Conservation (phyloP, 2,113 vertebrate species). For the Donacobius atricapilla region DNA sequence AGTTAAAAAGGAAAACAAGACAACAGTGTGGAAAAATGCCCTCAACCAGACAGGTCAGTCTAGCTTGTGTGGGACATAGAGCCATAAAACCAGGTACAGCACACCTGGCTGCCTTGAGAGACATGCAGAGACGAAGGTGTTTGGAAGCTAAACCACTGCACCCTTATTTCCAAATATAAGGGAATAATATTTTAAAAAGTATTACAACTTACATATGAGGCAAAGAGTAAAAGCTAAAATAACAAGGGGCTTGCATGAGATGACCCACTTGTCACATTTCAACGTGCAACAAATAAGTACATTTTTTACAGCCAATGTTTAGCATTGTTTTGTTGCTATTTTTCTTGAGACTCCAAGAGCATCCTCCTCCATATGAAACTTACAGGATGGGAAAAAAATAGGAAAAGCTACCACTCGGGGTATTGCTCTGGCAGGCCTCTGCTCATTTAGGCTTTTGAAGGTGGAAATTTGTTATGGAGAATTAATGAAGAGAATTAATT, state of each 20-base stretch:
- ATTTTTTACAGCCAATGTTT: not conserved
- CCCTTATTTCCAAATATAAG: not conserved
- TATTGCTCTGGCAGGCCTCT: not conserved
- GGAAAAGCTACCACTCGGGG: not conserved
- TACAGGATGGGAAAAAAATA: not conserved
- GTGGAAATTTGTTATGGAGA: not conserved
- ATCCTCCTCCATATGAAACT: not conserved
- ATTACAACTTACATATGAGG: not conserved
- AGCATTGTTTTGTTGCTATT: not conserved
- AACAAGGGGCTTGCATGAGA: not conserved
- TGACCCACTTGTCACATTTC: not conserved
- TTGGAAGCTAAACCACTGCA: not conserved
- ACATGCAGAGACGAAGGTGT: not conserved
- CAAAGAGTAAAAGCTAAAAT: not conserved
- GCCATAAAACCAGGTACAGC: not conserved
- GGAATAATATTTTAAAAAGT: not conserved
- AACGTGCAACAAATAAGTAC: not conserved
- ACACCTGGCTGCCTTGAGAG: not conserved
- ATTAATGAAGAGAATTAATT: not conserved
- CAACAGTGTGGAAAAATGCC: not conserved
- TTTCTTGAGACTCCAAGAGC: not conserved
- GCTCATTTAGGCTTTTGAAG: not conserved
- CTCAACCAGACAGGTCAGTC: not conserved
- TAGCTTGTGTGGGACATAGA: rapidly evolving
- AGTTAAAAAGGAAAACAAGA: not conserved